Evolutionary conservation across 2,113 vertebrate genomes (phyloP), one percentile per base, ranked within the genome.

Genomic region (Festucalex cinctus): DNA sequence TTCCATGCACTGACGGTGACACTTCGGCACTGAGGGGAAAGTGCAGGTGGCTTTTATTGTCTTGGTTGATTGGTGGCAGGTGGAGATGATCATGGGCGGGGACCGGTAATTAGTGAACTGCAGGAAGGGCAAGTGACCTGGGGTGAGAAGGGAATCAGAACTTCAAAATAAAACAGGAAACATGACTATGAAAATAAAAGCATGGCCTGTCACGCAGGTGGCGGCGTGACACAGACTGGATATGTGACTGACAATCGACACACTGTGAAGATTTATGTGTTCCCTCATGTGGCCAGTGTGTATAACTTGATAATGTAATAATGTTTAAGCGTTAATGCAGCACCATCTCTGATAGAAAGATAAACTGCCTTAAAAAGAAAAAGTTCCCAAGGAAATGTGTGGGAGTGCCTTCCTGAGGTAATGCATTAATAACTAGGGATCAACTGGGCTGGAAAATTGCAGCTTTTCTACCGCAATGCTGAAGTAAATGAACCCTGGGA

Each of bases 401-500:
- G 26, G 14, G 26, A 57, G 54, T 57, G 10, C 51, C 51, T 54
- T 54, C 22, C 22, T 32, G 26, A 19, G 54, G 28, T 28, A 32
- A 35, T 28, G 16, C 26, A 35, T 57, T 57, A 57, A 56, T 56
- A 56, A 57, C 54, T 57, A 28, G 26, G 54, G 26, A 32, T 57
- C 26, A 57, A 57, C 54, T 57, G 54, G 54, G 54, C 28, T 57
- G 54, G 26, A 57, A 57, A 57, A 57, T 57, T 17, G 26, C 54
- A 32, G 54, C 54, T 32, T 57, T 57, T 57, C 54, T 32, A 16
- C 54, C 3, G 54, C 54, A 19, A 19, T 57, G 54, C 54, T 57
- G 16, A 32, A 57, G 14, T 57, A 57, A 57, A 57, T 57, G 54
- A 57, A 57, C 54, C 54, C 16, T 8, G 54, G 26, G 54, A 57